Evolutionary conservation across 2,888 invertebrate genomes (phyloP), one percentile per base, ranked within the genome.

Genomic region (Clitarchus hookeri): DNA sequence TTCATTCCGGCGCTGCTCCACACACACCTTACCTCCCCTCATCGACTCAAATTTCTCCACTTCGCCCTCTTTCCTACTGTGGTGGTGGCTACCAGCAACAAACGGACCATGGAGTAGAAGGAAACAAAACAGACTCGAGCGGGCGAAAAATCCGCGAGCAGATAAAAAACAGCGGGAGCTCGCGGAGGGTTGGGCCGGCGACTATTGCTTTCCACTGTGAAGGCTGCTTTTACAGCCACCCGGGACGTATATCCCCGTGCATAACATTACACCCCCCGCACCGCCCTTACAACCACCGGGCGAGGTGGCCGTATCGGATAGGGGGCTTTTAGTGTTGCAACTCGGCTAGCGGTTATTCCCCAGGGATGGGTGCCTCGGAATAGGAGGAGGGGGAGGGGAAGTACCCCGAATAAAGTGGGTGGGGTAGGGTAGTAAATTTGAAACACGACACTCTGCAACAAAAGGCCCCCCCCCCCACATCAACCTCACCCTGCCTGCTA

Each of bases 401-500:
- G 48, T 48, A 8, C 48, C 48, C 0, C 48, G 48, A 48, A 48
- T 48, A 48, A 48, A 48, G 48, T 48, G 48, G 48, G 48, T 48
- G 48, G 48, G 48, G 48, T 48, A 48, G 23, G 65, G 65, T 65
- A 65, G 65, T 65, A 65, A 65, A 65, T 23, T 65, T 65, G 65
- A 65, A 65, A 65, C 65, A 23, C 65, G 65, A 65, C 65, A 65
- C 65, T 65, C 65, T 65, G 65, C 65, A 65, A 65, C 65, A 65
- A 65, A 65, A 65, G 65, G n/a, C n/a, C 65, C 65, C n/a, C n/a
- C 65, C 8, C 0, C 8, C 23, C 16, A 16, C 48, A 1, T 36
- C 8, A 16, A 2, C 48, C 48, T 48, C 48, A 48, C 36, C 1
- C 36, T 36, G 36, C 11, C 48, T 48, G 16, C 65, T 19, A 19